Conservation (phyloP, 1,140 invertebrate genomes). For the Periplaneta americana region DNA sequence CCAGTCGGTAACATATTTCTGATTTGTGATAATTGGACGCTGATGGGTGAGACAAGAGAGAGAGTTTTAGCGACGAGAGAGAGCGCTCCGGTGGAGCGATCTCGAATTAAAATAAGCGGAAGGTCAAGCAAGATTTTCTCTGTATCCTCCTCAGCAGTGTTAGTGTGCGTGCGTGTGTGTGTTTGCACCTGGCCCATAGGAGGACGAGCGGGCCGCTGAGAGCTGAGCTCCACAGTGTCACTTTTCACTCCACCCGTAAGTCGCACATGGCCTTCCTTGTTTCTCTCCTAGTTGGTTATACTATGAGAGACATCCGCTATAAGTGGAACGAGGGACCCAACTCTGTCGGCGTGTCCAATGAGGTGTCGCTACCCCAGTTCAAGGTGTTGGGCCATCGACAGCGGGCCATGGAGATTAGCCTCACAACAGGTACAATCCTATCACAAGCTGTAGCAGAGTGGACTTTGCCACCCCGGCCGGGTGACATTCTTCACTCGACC, state of each 20-base stretch:
- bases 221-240: neutral
- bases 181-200: neutral
- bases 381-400: slow-evolving; percentile 86
- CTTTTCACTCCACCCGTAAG: slow-evolving; percentile 3
- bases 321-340: slow-evolving; percentile 90
- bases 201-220: neutral
- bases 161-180: neutral
- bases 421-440: slow-evolving; percentile 75
- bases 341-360: slow-evolving; percentile 86
- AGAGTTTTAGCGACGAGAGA: too few relatives aligned
- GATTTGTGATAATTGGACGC: too few relatives aligned
- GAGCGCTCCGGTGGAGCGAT: too few relatives aligned
- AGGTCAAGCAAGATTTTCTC: too few relatives aligned
- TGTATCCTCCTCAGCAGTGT: neutral
- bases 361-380: slow-evolving; percentile 92
- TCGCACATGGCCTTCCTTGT: slow-evolving; percentile 24
- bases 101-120: too few relatives aligned
- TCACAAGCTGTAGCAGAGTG: neutral
- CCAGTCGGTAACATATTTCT: neutral
- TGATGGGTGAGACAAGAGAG: too few relatives aligned
- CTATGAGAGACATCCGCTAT: slow-evolving; percentile 94
- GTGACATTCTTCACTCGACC: neutral
- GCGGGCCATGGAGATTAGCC: slow-evolving; percentile 84
- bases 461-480: neutral
- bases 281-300: slow-evolving; percentile 86